Evolutionary conservation across 2,797 vertebrate species (phyloP), one percentile per base, ranked within the genome.

Genomic region (Cottoperca gobio): DNA sequence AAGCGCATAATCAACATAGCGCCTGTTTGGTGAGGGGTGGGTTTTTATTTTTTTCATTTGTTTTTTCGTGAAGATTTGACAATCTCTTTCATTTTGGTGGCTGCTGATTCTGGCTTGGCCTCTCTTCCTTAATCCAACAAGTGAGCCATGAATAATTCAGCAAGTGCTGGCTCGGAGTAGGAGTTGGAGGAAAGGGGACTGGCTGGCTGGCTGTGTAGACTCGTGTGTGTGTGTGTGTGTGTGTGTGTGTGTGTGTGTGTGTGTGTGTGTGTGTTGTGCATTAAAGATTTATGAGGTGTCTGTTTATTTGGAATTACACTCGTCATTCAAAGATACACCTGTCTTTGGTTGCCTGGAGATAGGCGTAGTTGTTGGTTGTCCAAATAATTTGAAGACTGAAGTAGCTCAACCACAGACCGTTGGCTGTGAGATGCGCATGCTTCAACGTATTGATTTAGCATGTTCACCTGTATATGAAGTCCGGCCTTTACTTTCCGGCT

Each of bases 61-160:
- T 28, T n/a, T 49, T n/a, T 57, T 35, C 1, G 2, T 69, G 49
- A 83, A 57, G 70, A 86, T 75, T 66, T 72, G 43, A 59, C 57
- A 75, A 26, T 71, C 63, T 73, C 39, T 70, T 75, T 83, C 31
- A 70, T 85, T 86, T 81, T 55, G 7, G 8, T 57, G 73, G 45
- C 79, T 88, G 74, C 70, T 79, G 86, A 65, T 75, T 84, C 62
- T 82, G 73, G 65, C 78, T 79, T 54, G 64, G 68, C 70, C 45
- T 88, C 78, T 82, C 75, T 87, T 83, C 65, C 78, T 82, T 82
- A 83, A 86, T 91, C 88, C 90, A 90, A 89, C 90, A 88, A 90
- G 75, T 88, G 81, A 90, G 24, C 62, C 59, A 89, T 94, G 79
- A 94, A 93, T 95, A 90, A 94, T 94, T 92, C 76, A 91, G 82